These are phyloP conservation scores for Sycobia sp. DNA, from an alignment of 1,140 invertebrate genomes.

Conservation along the genomic window DNA sequence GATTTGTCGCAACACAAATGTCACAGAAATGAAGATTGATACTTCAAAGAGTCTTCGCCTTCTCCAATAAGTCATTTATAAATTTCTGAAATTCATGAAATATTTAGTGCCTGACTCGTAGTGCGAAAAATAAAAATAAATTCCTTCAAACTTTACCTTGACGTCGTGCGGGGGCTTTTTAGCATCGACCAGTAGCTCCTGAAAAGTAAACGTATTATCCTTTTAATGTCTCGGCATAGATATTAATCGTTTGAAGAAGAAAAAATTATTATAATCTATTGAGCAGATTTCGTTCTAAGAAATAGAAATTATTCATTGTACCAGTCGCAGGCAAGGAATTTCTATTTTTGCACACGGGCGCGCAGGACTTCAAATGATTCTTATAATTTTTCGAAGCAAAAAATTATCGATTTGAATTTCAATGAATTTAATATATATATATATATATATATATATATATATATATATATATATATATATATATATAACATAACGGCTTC, in stretches of 20 bases:
- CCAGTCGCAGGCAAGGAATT: too few relatives aligned
- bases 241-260: slow-evolving; percentile 3
- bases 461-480: neutral
- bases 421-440: neutral
- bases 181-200: slow-evolving; percentile 78
- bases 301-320: too few relatives aligned
- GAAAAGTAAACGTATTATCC: slow-evolving; percentile 45
- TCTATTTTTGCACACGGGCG: too few relatives aligned
- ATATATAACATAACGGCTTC: slow-evolving; percentile 37
- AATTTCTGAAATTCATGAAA: slow-evolving; percentile 80
- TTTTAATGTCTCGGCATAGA: too few relatives aligned
- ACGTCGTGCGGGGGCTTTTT: slow-evolving; percentile 85
- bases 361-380: too few relatives aligned
- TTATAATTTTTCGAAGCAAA: too few relatives aligned
- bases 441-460: too few relatives aligned
- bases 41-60: slow-evolving; percentile 82
- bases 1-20: slow-evolving; percentile 10
- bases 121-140: too few relatives aligned
- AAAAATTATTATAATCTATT: slow-evolving; percentile 39
- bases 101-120: too few relatives aligned
- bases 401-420: too few relatives aligned
- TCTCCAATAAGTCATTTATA: slow-evolving; percentile 85
- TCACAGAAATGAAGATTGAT: slow-evolving; percentile 20
- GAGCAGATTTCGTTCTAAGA: too few relatives aligned
- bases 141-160: slow-evolving; percentile 68